Conservation (phyloP, 2,888 invertebrate species). For the Chouioia cunea region DNA sequence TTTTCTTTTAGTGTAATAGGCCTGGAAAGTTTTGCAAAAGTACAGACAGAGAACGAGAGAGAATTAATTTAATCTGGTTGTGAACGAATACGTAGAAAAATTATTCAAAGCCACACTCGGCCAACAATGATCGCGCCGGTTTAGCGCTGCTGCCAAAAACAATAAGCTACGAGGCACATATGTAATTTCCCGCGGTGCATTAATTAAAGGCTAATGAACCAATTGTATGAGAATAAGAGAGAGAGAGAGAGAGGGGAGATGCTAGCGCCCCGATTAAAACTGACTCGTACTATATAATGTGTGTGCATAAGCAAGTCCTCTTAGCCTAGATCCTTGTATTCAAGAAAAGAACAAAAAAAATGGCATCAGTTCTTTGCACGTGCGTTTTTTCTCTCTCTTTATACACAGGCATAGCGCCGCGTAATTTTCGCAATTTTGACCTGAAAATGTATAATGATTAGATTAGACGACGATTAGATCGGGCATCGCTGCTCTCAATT, state of each 20-base stretch:
- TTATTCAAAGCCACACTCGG: background rate
- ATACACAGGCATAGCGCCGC: background rate
- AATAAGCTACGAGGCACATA: background rate
- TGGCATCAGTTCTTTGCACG: too few relatives aligned
- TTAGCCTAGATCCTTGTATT: constrained; percentile 32
- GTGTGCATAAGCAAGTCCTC: constrained; percentile 15
- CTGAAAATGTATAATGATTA: constrained; percentile 24
- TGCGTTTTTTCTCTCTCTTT: constrained; percentile 1
- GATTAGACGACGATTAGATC: constrained; percentile 7
- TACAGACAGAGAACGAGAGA: too few relatives aligned
- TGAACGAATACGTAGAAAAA: constrained; percentile 1
- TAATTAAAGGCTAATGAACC: constrained; percentile 45
- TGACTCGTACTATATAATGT: background rate
- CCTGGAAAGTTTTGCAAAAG: too few relatives aligned
- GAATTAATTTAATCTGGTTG: too few relatives aligned
- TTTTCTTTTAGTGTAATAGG: too few relatives aligned
- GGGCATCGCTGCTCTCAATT: background rate
- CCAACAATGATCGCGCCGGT: background rate
- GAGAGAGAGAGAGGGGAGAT: background rate
- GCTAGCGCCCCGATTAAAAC: constrained; percentile 12
- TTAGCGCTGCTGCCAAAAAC: too few relatives aligned
- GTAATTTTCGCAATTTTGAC: constrained; percentile 20
- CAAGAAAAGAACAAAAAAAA: too few relatives aligned
- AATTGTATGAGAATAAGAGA: constrained; percentile 23
- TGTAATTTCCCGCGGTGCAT: constrained; percentile 16